Conservation (phyloP, 35 echinoderm and acorn worm genomes). For the Holothuria glaberrima region DNA sequence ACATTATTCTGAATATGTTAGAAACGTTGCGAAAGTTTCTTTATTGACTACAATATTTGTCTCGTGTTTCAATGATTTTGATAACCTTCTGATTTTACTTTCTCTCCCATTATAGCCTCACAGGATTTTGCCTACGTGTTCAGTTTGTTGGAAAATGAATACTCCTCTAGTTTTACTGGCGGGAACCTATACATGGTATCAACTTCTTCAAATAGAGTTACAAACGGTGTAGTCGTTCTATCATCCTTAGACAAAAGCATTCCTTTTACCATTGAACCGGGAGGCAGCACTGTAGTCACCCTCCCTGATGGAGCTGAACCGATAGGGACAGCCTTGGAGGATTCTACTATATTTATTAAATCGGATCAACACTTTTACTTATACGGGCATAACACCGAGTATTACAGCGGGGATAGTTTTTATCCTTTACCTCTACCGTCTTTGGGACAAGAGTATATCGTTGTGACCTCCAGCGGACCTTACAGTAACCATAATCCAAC, state of each 20-base stretch:
- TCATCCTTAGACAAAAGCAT: not conserved
- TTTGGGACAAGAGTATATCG: not conserved
- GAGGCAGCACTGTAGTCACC: not conserved
- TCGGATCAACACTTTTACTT: constrained; percentile 20
- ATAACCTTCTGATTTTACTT: not conserved
- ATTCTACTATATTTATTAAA: not conserved
- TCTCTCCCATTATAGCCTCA: not conserved
- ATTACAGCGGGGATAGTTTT: not conserved
- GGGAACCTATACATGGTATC: not conserved
- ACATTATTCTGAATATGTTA: no score
- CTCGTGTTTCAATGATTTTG: no score
- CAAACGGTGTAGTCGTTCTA: not conserved
- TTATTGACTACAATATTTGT: no score
- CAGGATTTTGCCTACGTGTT: constrained; percentile 15
- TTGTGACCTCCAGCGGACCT: not conserved
- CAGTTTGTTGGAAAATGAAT: not conserved
- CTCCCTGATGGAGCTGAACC: not conserved
- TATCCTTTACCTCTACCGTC: not conserved
- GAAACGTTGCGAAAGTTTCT: no score
- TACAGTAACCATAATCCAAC: not conserved
- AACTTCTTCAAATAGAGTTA: not conserved
- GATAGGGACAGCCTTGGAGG: not conserved
- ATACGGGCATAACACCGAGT: not conserved
- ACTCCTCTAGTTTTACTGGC: not conserved
- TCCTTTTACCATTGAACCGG: constrained; percentile 1